Evolutionary conservation across 2,113 vertebrate species (phyloP).

Genomic region (Mohoua ochrocephala): DNA sequence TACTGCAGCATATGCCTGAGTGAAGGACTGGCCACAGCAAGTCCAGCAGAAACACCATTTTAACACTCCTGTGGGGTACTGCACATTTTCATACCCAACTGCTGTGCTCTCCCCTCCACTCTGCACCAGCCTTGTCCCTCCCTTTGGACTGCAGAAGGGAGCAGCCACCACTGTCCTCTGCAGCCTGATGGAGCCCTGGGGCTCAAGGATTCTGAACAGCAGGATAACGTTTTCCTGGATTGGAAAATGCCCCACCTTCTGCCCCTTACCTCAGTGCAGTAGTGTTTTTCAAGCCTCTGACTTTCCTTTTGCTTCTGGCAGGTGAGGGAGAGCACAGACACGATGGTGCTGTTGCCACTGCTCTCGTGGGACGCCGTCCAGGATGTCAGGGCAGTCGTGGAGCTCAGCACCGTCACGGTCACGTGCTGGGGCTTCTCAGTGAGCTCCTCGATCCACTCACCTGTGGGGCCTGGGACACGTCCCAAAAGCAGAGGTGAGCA

Average conservation of each 20-base stretch:
- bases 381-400: slow-evolving; percentile 83
- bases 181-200: neutral
- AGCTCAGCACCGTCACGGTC: slow-evolving; percentile 78
- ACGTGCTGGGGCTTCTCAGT: slow-evolving; percentile 83
- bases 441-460: slow-evolving; percentile 87
- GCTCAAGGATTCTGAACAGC: fast-evolving
- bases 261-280: slow-evolving; percentile 84
- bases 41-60: neutral
- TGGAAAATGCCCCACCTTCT: neutral
- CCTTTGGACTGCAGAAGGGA: neutral
- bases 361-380: slow-evolving; percentile 78
- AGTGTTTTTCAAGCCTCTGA: slow-evolving; percentile 89
- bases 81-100: neutral
- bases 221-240: fast-evolving
- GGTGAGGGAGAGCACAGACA: slow-evolving; percentile 89
- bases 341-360: slow-evolving; percentile 77
- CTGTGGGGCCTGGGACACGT: slow-evolving; percentile 73
- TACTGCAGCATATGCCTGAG: neutral
- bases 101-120: neutral
- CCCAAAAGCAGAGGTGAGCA: neutral
- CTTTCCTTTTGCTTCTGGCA: slow-evolving; percentile 87
- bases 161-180: neutral
- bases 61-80: neutral
- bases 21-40: neutral
- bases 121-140: neutral